phyloP scores from a whole-genome alignment of 2,113 vertebrate species.

The Baryphthengus martii region DNA sequence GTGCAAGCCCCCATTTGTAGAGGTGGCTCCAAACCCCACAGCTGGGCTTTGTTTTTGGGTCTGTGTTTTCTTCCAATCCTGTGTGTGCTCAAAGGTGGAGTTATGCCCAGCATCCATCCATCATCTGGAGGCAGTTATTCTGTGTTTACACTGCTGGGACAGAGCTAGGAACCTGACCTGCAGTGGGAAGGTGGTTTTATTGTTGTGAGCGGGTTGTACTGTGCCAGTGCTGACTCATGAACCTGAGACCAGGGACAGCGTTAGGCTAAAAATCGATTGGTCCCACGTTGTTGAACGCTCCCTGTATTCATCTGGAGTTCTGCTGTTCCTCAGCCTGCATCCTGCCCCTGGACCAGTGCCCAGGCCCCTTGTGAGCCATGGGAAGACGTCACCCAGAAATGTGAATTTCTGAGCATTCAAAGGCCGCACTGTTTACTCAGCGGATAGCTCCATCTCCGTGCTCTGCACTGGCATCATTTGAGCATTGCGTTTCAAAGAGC shows the following conservation, averaged over 20 bases:
- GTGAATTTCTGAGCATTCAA: slow-evolving; percentile 50
- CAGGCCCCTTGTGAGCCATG: slow-evolving; percentile 6
- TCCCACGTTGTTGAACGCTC: neutral
- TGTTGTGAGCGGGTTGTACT: neutral
- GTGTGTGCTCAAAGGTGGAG: neutral
- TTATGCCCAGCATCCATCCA: neutral
- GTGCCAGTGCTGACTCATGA: slow-evolving; percentile 52
- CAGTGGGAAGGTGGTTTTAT: neutral
- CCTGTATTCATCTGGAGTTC: neutral
- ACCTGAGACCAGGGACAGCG: neutral
- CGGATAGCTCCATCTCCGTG: neutral
- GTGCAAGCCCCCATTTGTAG: neutral
- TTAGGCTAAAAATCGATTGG: neutral
- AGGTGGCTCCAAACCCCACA: neutral
- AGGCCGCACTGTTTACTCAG: slow-evolving; percentile 44
- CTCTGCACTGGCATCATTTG: neutral
- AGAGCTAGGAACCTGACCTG: neutral
- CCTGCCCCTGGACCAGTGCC: neutral
- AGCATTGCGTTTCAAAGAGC: neutral
- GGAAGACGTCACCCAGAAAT: slow-evolving; percentile 51
- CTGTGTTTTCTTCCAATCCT: neutral
- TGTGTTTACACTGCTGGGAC: neutral
- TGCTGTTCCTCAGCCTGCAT: slow-evolving; percentile 22
- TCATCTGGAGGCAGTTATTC: neutral
- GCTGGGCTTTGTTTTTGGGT: slow-evolving; percentile 39